Conservation (phyloP, 2,888 invertebrate genomes). For the Heliconius erato region DNA sequence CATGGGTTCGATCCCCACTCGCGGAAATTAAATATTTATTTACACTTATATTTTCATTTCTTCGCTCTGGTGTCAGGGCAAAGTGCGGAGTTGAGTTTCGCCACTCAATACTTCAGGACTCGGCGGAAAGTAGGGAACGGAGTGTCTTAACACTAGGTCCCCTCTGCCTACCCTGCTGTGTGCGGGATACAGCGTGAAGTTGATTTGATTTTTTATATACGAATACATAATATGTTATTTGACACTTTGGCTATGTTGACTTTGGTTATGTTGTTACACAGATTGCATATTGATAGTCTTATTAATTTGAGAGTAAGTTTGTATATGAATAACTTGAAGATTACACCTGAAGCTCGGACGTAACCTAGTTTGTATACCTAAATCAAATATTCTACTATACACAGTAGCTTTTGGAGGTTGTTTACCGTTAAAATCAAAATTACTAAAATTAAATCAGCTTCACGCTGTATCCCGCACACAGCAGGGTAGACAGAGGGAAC, state of each 20-base stretch:
- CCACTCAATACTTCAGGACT: too few species aligned
- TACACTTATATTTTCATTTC: too few species aligned
- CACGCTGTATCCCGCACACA: too few species aligned
- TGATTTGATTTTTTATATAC: neutral
- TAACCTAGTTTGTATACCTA: neutral
- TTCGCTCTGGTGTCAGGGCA: too few species aligned
- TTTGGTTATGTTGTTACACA: neutral
- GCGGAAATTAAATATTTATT: too few species aligned
- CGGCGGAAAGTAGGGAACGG: too few species aligned
- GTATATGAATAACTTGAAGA: neutral
- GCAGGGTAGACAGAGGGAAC: too few species aligned
- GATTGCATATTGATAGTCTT: conserved; percentile 13
- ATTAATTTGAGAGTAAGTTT: neutral
- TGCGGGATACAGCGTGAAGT: too few species aligned
- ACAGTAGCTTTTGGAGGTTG: neutral
- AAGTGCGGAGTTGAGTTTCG: too few species aligned
- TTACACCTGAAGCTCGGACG: neutral
- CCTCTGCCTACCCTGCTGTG: too few species aligned
- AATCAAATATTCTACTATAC: neutral
- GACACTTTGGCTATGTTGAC: neutral
- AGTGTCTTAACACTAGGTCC: too few species aligned
- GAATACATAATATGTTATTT: neutral
- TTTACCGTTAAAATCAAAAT: neutral
- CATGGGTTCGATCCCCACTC: too few species aligned
- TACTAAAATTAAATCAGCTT: neutral